phyloP scores from a whole-genome alignment of 2,888 invertebrate species.

The Papilio demoleus region DNA sequence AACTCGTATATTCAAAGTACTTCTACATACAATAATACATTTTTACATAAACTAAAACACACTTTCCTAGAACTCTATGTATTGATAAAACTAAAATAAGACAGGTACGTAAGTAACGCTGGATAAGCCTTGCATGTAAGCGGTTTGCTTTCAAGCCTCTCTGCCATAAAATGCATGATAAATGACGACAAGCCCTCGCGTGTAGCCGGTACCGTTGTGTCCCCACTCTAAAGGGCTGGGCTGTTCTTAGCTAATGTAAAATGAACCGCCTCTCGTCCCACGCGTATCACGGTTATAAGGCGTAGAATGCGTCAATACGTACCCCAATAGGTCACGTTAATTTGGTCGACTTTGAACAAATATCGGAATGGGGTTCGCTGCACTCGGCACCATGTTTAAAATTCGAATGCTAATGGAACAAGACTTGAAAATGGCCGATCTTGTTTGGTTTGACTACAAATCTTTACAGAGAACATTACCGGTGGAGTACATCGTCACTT shows the following conservation, averaged over 20 bases:
- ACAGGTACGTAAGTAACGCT: conserved; percentile 49
- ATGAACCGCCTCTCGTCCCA: conserved; percentile 58
- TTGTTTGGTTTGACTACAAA: conserved; percentile 43
- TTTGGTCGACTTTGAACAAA: conserved; percentile 65
- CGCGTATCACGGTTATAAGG: conserved; percentile 47
- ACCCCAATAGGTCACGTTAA: conserved; percentile 55
- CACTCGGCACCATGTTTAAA: conserved; percentile 78
- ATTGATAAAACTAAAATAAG: conserved; percentile 44
- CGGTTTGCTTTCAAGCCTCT: conserved; percentile 72
- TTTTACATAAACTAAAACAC: conserved; percentile 14
- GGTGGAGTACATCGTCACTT: conserved; percentile 16
- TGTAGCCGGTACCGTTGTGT: conserved; percentile 74
- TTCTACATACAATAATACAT: background rate
- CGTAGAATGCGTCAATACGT: conserved; percentile 51
- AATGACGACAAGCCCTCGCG: conserved; percentile 78
- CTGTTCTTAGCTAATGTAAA: conserved; percentile 57
- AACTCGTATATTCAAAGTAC: background rate
- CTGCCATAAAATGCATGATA: conserved; percentile 80
- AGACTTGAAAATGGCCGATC: conserved; percentile 72
- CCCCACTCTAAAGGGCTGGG: conserved; percentile 76
- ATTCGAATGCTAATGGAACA: conserved; percentile 70
- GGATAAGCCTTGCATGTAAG: conserved; percentile 71
- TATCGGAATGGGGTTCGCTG: conserved; percentile 75
- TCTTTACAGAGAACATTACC: conserved; percentile 21
- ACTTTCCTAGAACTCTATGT: conserved; percentile 27